Evolutionary conservation across 2,797 vertebrate genomes (phyloP).

Genomic region (Tokudaia tokunoshimensis): DNA sequence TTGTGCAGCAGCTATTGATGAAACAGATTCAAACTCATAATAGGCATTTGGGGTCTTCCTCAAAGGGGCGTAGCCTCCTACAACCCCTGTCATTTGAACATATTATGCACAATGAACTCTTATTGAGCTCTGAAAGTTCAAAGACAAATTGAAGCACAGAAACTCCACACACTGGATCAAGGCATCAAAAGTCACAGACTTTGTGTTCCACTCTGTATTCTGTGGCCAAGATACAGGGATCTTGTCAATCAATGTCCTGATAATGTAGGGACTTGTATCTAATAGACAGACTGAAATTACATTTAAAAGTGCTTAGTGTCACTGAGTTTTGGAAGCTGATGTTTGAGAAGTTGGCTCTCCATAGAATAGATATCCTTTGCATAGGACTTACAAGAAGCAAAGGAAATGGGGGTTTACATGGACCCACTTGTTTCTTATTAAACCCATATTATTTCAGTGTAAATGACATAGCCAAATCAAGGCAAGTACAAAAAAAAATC

Average conservation of each 20-base stretch:
- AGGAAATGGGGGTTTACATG: not conserved
- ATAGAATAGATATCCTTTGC: not conserved
- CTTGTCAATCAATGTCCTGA: not conserved
- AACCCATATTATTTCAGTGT: not conserved
- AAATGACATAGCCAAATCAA: not conserved
- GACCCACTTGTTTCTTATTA: not conserved
- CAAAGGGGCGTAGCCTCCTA: not conserved
- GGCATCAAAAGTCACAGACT: not conserved
- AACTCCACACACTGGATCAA: not conserved
- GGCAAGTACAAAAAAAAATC: not conserved
- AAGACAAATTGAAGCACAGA: constrained; percentile 29
- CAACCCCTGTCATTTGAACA: constrained; percentile 7
- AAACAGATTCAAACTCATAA: constrained; percentile 56
- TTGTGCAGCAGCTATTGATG: not conserved
- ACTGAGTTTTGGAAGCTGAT: not conserved
- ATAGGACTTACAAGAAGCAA: not conserved
- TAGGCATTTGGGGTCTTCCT: not conserved
- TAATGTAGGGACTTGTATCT: not conserved
- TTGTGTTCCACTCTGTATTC: not conserved
- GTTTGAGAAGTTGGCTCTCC: constrained; percentile 12
- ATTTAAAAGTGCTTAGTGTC: not conserved
- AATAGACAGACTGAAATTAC: not conserved
- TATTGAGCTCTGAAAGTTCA: constrained; percentile 11
- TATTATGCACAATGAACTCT: not conserved
- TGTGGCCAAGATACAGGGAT: not conserved